Base-by-base conservation (phyloP, 1,140 invertebrate genomes). In the Reticulitermes speratus region DNA sequence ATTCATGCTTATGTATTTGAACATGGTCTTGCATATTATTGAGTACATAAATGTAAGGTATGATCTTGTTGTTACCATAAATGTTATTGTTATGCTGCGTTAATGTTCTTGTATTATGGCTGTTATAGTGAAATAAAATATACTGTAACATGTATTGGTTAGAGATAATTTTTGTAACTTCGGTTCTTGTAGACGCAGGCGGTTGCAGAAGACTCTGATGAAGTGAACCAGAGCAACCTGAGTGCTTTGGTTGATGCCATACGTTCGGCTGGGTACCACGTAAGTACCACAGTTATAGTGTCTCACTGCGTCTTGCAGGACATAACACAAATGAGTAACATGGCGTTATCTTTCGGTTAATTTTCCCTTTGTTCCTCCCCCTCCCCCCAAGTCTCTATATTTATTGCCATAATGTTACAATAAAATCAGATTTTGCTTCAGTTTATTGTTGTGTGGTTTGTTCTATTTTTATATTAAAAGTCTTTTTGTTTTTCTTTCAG, bases 191-290 rank as follows among this genome's bases (percentile, higher is more conserved):
- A n/a, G 32, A 55, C 48, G 25, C 75, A 86, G 52, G 25, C 44
- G 25, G 45, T 82, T 25, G 81, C 32, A 65, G 86, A 87, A 38
- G 83, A 85, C 38, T 69, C 45, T 44, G 45, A 85, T 23, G 65
- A 84, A 65, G 82, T 86, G 44, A 87, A 87, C 86, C 85, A 87
- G 30, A 83, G 69, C 65, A 87, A 75, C 75, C 69, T 87, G 44
- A 87, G 84, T 85, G 87, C 85, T 48, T 69, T 87, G 14, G 87
- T 87, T 84, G 87, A 87, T 86, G 87, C 85, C 12, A 87, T 87
- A 21, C 87, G 87, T n/a, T 86, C 87, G 14, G 87, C 87, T 48
- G 87, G 87, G 30, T 87, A 86, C 69, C 83, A 86, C 55, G 87
- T 87, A 87, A 84, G 85, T 84, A 21, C 14, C 52, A 19, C 52